Evolutionary conservation across 1,140 invertebrate species (phyloP).

Genomic region (Zaprionus davidi): DNA sequence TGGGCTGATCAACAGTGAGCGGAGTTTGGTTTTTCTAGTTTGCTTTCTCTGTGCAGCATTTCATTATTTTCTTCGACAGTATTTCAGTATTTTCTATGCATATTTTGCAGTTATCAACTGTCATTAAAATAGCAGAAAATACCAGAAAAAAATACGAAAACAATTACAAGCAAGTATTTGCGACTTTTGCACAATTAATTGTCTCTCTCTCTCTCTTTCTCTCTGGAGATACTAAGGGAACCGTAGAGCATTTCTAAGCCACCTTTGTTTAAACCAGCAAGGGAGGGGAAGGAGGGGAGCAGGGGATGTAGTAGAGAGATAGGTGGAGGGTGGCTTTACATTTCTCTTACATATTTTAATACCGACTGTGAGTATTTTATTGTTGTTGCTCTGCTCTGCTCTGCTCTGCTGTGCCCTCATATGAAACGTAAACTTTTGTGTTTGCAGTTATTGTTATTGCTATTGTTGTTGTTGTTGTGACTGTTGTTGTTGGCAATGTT

Average conservation of each 20-base stretch:
- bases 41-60: too few relatives aligned
- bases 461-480: conserved; percentile 12
- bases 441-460: conserved; percentile 49
- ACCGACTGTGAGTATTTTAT: conserved; percentile 39
- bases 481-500: conserved; percentile 19
- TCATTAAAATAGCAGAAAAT: not conserved
- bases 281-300: not conserved
- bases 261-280: not conserved
- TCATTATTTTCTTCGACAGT: too few relatives aligned
- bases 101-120: not conserved
- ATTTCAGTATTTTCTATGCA: not conserved
- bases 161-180: conserved; percentile 1
- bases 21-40: not conserved
- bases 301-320: not conserved
- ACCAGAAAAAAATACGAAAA: not conserved
- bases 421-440: conserved; percentile 36
- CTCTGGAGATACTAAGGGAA: not conserved
- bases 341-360: conserved; percentile 9
- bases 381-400: conserved; percentile 28
- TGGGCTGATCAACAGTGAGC: not conserved
- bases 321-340: conserved; percentile 7
- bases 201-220: not conserved
- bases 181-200: not conserved
- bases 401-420: conserved; percentile 16
- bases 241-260: conserved; percentile 14